Base-by-base conservation (phyloP, 2,113 vertebrate genomes). In the Sporophila hypoxantha region DNA sequence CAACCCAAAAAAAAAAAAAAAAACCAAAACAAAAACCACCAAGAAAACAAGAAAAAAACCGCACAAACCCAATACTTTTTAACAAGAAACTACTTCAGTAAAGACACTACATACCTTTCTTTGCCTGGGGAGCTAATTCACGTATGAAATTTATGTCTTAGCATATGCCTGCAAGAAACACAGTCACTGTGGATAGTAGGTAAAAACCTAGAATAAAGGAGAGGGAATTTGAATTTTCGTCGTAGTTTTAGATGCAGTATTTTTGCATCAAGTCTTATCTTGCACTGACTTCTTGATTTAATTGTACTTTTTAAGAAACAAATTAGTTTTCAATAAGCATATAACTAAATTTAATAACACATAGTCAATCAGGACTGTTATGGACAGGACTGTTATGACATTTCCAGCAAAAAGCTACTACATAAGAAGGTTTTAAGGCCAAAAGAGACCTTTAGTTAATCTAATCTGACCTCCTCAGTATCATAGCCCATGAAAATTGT, bases 301-400 rank as follows among this genome's bases (percentile, higher is more conserved):
- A 57, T 22, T 65, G 17, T 53, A 44, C 8, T 65, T 91, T 56
- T 78, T 12, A 81, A 57, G 53, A 67, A 83, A 47, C 3, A 70
- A 75, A 29, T 32, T 41, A 32, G 3, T 13, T 83, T 94, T 83
- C 41, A 68, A 14, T 60, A 78, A 41, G 18, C 22, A 46, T 49
- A 65, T 23, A 56, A 83, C 50, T 74, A 82, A 79, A 73, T 85
- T 68, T 76, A 82, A 82, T 76, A 76, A 5, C 46, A 46, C 74
- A 20, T 7, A 70, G 11, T 70, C 25, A 61, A 41, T 42, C 17
- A 70, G 12, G 6, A 37, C 22, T 76, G 15, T 52, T 76, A 10
- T 25, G 22, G 55, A 59, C 11, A 77, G 14, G 7, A 34, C 17
- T 73, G 19, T 49, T 76, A 65, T 18, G 46, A 87, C 16, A 81